Base-by-base conservation (phyloP, 2,888 invertebrate species). In the Electrophaes corylata region DNA sequence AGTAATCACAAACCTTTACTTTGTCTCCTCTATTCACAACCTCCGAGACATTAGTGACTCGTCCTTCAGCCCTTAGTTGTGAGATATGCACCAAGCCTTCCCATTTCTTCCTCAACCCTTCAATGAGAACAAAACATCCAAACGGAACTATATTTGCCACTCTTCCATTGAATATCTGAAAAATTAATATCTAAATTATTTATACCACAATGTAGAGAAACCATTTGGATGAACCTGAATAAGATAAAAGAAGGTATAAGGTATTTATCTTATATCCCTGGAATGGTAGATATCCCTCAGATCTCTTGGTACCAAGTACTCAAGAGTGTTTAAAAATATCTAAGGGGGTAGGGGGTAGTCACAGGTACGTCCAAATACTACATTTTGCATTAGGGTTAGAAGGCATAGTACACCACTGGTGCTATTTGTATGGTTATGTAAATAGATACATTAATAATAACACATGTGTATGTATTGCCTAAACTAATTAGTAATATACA, bases 71-170 rank as follows among this genome's bases (percentile, higher is more conserved):
- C 41, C 98, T 92, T 33, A 99, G 86, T 84, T 98, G 97, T 0
- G 99, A 99, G 72, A 99, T 99, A 79, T 99, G 99, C 1, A 99
- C 98, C 0, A 99, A 92, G 0, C 99, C 99, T 83, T 99, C 99
- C 95, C 97, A 97, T 40, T 96, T 93, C 68, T 96, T 95, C 46
- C 95, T 93, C 45, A 99, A 91, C 0, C 98, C 98, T 76, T 98
- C 98, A 18, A 99, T 91, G 86, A 98, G 98, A 0, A 99, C 98
- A 84, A 99, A 99, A 81, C 99, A 99, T 0, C 99, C 99, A 87
- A 99, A 99, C n/a, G 97, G 96, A 50, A 98, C 98, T 66, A 99
- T 96, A 74, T 98, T 99, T 0, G 98, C 97, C 0, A 99, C 98
- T 84, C 97, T 96, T 0, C 98, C 99, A 63, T 94, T 94, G 80